Conservation (phyloP, 2,113 vertebrate genomes). For the Nyctibius bracteatus region DNA sequence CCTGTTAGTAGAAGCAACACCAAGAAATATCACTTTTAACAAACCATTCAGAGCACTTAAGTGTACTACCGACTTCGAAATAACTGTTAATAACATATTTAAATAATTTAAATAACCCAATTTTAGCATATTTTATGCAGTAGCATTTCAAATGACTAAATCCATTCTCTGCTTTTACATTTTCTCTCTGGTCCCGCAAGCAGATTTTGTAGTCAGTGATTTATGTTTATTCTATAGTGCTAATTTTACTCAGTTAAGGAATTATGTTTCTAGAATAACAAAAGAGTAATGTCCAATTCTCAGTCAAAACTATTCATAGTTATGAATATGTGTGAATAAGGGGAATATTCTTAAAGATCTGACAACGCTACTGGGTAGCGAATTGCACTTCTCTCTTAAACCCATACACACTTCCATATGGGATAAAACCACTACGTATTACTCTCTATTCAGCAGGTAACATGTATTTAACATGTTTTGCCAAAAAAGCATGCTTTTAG, state of each 20-base stretch:
- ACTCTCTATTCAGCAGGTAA: not conserved
- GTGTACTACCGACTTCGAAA: not conserved
- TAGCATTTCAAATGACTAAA: not conserved
- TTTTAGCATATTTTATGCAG: not conserved
- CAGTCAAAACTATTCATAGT: not conserved
- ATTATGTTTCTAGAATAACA: not conserved
- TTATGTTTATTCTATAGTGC: not conserved
- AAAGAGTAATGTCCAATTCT: not conserved
- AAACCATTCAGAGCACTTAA: not conserved
- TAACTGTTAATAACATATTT: not conserved
- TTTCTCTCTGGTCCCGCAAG: not conserved
- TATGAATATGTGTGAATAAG: not conserved
- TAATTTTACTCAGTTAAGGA: not conserved
- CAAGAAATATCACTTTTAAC: not conserved
- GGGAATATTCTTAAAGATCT: not conserved
- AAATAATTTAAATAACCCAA: not conserved
- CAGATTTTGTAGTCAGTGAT: not conserved
- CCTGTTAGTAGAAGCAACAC: not conserved
- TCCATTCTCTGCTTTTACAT: not conserved
- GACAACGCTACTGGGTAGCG: not conserved
- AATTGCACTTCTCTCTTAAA: not conserved
- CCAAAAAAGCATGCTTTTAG: not conserved
- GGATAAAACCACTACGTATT: not conserved
- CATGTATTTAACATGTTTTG: accelerated
- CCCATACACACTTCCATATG: not conserved